Conservation (phyloP, 2,113 vertebrate genomes). For the Labeo catla region DNA sequence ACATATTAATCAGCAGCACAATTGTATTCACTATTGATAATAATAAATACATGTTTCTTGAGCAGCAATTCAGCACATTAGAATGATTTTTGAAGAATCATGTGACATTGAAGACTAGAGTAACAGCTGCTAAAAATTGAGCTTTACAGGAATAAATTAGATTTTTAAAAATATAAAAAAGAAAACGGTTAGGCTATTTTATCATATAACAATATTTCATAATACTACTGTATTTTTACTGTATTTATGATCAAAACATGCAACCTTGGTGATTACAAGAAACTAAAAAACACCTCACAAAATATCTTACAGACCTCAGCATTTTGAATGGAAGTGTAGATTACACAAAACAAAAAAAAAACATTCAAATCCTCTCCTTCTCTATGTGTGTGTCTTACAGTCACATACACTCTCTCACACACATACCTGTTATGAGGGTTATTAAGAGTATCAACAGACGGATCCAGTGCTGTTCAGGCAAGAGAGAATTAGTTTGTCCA, state of each 20-base stretch:
- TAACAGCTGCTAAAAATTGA: background rate
- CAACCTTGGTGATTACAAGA: background rate
- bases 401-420: background rate
- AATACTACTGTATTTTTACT: background rate
- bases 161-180: background rate
- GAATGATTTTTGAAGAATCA: background rate
- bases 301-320: background rate
- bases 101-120: background rate
- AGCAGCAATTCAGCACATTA: background rate
- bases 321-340: background rate
- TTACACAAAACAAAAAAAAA: background rate
- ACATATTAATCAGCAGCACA: background rate
- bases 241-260: background rate
- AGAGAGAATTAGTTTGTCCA: background rate
- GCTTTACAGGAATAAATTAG: background rate
- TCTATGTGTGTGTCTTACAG: background rate
- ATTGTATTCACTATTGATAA: background rate
- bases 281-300: background rate
- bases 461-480: background rate
- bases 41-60: background rate
- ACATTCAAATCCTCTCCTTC: background rate
- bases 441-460: constrained; percentile 6
- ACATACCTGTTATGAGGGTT: constrained; percentile 27
- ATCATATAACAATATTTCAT: background rate
- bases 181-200: background rate